A percentile compares a stretch with the other conserved stretches of the same genome.
Conservation (phyloP, 2,888 invertebrate species). For the Bombyx huttoni region DNA sequence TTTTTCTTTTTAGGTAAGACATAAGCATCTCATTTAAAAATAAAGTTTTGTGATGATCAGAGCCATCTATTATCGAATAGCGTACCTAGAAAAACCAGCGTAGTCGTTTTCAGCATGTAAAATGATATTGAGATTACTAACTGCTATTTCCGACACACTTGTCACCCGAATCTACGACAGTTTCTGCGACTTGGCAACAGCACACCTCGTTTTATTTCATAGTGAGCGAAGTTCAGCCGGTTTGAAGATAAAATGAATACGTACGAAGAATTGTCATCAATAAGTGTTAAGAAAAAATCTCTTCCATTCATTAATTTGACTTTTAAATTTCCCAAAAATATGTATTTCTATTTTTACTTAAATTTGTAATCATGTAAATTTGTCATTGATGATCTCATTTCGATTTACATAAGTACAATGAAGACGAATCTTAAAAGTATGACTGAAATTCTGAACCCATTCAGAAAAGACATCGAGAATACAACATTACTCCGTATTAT, state of each 20-base stretch:
- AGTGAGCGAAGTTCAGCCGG: constrained; percentile 50
- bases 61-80: constrained; percentile 55
- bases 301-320: too few species aligned
- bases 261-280: too few species aligned
- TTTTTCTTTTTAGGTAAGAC: too few species aligned
- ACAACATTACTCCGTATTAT: too few species aligned
- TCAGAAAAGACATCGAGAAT: too few species aligned
- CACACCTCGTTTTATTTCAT: constrained; percentile 29
- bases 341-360: too few species aligned
- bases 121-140: constrained; percentile 20
- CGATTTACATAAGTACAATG: too few species aligned
- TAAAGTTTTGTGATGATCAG: constrained; percentile 2
- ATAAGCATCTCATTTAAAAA: too few species aligned
- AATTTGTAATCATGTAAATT: not conserved
- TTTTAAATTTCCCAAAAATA: too few species aligned
- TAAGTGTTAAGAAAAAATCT: too few species aligned
- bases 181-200: constrained; percentile 52
- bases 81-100: constrained; percentile 22
- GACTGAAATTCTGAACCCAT: not conserved
- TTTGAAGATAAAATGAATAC: constrained; percentile 18
- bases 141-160: constrained; percentile 49
- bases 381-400: too few species aligned
- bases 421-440: not conserved
- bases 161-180: constrained; percentile 34
- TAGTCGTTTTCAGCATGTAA: constrained; percentile 18